A percentile compares a stretch with the other conserved stretches of the same genome.
Evolutionary conservation across 2,797 vertebrate genomes (phyloP).

Genomic region (Melanogrammus aeglefinus): DNA sequence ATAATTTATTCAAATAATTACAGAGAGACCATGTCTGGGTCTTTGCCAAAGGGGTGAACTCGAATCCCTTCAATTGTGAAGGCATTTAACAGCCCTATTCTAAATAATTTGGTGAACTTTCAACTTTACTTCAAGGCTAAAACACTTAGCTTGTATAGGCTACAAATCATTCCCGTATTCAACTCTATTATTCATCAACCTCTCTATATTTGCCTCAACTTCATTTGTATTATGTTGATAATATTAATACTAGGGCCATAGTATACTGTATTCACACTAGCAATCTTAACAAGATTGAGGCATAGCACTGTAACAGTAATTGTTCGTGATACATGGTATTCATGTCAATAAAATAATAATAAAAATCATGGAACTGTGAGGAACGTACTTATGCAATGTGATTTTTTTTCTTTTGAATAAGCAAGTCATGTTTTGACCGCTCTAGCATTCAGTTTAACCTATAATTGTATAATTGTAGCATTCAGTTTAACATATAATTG

Average conservation of each 20-base stretch:
- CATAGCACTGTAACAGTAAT: background rate
- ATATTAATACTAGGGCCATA: background rate
- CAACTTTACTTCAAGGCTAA: slow-evolving; percentile 7
- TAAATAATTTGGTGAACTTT: slow-evolving; percentile 22
- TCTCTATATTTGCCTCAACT: background rate
- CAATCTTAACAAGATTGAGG: background rate
- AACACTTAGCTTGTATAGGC: background rate
- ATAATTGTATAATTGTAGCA: background rate
- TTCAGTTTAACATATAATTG: background rate
- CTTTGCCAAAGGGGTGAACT: slow-evolving; percentile 18
- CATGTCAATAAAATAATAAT: too few species aligned
- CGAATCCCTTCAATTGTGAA: slow-evolving; percentile 30
- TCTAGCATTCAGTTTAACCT: background rate
- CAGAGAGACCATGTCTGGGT: slow-evolving; percentile 25
- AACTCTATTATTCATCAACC: background rate
- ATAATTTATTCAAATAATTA: slow-evolving; percentile 30
- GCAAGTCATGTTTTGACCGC: background rate
- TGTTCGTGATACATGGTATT: background rate
- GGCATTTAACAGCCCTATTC: slow-evolving; percentile 6
- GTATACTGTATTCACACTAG: background rate
- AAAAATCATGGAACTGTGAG: too few species aligned
- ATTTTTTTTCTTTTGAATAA: background rate
- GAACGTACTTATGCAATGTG: background rate
- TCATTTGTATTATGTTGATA: background rate
- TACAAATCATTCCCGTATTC: background rate